A percentile compares a stretch with the other conserved stretches of the same genome.
phyloP scores from a whole-genome alignment of 2,888 invertebrate species.

The Limnephilus auricula region DNA sequence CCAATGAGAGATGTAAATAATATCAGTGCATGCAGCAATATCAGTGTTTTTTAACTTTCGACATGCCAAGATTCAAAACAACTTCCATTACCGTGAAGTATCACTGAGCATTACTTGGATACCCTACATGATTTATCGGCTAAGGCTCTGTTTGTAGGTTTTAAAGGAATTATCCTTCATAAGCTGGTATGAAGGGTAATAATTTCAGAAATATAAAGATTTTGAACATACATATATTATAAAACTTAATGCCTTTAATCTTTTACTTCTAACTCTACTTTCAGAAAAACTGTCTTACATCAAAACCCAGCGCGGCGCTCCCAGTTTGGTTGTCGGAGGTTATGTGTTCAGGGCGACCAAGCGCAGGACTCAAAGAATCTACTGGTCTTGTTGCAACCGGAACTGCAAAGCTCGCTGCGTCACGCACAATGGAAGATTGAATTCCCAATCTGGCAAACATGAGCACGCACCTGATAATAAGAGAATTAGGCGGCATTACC shows the following conservation, averaged over 20 bases:
- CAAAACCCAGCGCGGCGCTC: conserved; percentile 75
- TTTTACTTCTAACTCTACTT: conserved; percentile 32
- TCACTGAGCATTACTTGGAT: too few species aligned
- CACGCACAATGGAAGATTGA: conserved; percentile 71
- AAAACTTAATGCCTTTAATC: not conserved
- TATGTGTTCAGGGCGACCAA: conserved; percentile 74
- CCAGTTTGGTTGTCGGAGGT: conserved; percentile 73
- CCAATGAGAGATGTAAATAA: not conserved
- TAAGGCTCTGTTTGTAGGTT: not conserved
- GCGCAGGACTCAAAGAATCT: conserved; percentile 73
- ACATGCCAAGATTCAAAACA: not conserved
- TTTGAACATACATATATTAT: too few species aligned
- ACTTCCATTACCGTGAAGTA: not conserved
- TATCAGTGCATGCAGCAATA: too few species aligned
- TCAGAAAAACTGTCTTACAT: conserved; percentile 71
- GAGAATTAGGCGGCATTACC: conserved; percentile 69
- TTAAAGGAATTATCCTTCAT: too few species aligned
- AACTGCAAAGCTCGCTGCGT: conserved; percentile 72
- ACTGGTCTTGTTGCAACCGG: conserved; percentile 67
- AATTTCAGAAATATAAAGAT: too few species aligned
- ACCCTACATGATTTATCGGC: too few species aligned
- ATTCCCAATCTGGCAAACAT: conserved; percentile 72
- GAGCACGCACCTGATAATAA: conserved; percentile 72
- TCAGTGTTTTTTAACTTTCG: not conserved
- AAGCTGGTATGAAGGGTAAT: too few species aligned